Conservation (phyloP, 2,113 vertebrate species). For the Thunnus thynnus region DNA sequence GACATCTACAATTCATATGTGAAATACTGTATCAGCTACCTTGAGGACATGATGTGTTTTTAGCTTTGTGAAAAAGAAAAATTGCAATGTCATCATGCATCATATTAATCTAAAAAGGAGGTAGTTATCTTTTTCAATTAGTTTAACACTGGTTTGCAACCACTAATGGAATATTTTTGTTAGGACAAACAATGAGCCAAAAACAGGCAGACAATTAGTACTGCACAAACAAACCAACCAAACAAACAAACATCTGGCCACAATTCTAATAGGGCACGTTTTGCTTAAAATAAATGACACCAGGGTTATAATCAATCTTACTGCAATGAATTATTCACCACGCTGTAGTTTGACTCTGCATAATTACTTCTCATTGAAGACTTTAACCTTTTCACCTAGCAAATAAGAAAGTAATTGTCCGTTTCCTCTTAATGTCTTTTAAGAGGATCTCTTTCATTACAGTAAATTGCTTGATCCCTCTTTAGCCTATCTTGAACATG, state of each 20-base stretch:
- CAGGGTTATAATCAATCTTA: slow-evolving; percentile 26
- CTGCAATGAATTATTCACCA: slow-evolving; percentile 58
- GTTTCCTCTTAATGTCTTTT: slow-evolving; percentile 48
- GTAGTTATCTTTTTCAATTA: neutral
- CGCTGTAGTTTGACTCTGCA: slow-evolving; percentile 42
- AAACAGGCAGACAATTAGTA: slow-evolving; percentile 8
- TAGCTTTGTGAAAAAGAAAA: neutral
- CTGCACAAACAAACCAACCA: neutral
- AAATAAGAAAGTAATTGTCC: slow-evolving; percentile 56
- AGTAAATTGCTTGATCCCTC: slow-evolving; percentile 26
- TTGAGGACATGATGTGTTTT: neutral
- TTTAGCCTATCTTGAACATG: slow-evolving; percentile 10
- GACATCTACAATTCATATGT: neutral
- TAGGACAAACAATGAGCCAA: slow-evolving; percentile 18
- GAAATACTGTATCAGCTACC: neutral
- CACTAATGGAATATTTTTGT: neutral
- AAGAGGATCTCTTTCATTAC: slow-evolving; percentile 49
- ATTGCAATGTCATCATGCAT: neutral
- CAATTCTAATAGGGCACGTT: slow-evolving; percentile 15
- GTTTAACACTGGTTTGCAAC: neutral
- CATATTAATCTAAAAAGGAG: neutral
- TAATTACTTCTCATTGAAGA: slow-evolving; percentile 59
- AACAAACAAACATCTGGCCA: slow-evolving; percentile 10
- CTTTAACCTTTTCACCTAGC: slow-evolving; percentile 65
- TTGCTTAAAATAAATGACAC: slow-evolving; percentile 25